Conservation (phyloP, 1,140 invertebrate genomes). For the Mylabris phalerata region DNA sequence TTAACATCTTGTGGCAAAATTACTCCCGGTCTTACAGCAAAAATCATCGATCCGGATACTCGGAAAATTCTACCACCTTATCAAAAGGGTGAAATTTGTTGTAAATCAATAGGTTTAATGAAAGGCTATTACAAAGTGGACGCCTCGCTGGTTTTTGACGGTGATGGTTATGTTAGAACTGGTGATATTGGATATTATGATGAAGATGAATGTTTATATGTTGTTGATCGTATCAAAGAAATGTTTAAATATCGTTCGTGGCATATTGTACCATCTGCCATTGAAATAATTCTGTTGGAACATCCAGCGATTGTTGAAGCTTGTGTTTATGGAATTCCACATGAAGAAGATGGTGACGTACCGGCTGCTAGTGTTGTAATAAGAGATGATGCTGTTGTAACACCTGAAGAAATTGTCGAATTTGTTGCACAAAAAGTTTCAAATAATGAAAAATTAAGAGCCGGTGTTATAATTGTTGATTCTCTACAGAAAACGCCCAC, state of each 20-base stretch:
- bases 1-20: constrained; percentile 2
- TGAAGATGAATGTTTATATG: constrained; percentile 54
- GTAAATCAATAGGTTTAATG: constrained; percentile 45
- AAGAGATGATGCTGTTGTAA: not conserved
- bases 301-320: constrained; percentile 49
- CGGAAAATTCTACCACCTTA: constrained; percentile 42
- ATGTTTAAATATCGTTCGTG: constrained; percentile 61
- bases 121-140: constrained; percentile 52
- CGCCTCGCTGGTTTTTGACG: constrained; percentile 53
- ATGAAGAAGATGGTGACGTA: constrained; percentile 6
- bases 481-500: constrained; percentile 4
- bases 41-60: constrained; percentile 40
- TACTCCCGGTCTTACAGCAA: not conserved
- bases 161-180: constrained; percentile 55
- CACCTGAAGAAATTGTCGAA: constrained; percentile 1
- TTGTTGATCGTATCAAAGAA: constrained; percentile 64
- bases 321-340: constrained; percentile 1
- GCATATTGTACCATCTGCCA: constrained; percentile 46
- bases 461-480: constrained; percentile 7
- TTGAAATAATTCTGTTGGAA: constrained; percentile 57
- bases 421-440: constrained; percentile 3
- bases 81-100: constrained; percentile 50
- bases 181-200: constrained; percentile 64
- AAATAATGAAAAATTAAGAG: constrained; percentile 1
- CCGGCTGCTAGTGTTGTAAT: constrained; percentile 5